Evolutionary conservation across 2,797 vertebrate genomes (phyloP).

Genomic region (Crenuchus spilurus): DNA sequence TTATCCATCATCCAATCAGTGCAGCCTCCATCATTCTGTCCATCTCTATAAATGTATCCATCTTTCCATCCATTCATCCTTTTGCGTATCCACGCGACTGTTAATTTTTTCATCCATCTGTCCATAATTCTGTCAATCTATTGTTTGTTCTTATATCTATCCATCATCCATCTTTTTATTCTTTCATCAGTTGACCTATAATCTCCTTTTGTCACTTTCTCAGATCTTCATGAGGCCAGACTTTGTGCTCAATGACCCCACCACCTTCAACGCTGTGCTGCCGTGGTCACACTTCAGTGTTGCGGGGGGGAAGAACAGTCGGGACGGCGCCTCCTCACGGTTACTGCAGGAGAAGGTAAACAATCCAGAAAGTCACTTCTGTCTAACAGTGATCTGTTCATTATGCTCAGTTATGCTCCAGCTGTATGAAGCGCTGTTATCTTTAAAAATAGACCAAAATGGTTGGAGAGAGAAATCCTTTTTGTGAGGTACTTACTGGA

Average conservation of each 20-base stretch:
- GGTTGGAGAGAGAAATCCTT: too few relatives aligned
- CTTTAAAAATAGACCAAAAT: too few relatives aligned
- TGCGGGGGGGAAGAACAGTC: constrained; percentile 86
- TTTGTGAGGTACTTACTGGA: too few relatives aligned
- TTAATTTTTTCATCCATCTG: neutral
- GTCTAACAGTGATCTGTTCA: too few relatives aligned
- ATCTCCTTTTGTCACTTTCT: neutral
- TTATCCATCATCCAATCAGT: too few relatives aligned
- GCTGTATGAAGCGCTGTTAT: too few relatives aligned
- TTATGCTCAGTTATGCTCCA: too few relatives aligned
- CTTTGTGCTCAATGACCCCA: constrained; percentile 94
- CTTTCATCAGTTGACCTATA: neutral
- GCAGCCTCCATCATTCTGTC: neutral
- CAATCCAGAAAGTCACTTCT: too few relatives aligned
- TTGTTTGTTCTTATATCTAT: neutral
- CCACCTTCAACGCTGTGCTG: constrained; percentile 92
- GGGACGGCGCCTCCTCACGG: constrained; percentile 91
- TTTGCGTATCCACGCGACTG: neutral
- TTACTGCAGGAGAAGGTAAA: constrained; percentile 96
- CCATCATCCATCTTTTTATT: neutral
- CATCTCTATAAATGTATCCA: neutral
- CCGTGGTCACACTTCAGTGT: constrained; percentile 97
- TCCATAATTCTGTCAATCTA: neutral
- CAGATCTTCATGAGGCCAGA: constrained; percentile 98
- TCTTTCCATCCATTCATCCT: neutral